Conservation (phyloP, 2,888 invertebrate species). For the Ichneumoninae sp. region DNA sequence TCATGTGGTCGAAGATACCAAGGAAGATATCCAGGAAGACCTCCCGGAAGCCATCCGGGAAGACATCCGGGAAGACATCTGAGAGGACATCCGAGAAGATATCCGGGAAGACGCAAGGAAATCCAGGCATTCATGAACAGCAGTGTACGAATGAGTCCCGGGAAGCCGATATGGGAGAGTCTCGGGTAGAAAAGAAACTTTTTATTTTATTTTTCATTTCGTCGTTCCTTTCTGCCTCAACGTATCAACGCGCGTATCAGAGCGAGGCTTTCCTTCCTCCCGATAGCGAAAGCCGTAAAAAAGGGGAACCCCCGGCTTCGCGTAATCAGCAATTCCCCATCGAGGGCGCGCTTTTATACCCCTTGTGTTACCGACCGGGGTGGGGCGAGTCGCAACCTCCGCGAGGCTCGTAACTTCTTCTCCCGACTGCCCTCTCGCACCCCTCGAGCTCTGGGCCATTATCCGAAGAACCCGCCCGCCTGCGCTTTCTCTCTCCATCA, state of each 20-base stretch:
- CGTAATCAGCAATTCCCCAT: slow-evolving; percentile 71
- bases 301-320: slow-evolving; percentile 52
- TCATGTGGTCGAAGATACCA: too few relatives aligned
- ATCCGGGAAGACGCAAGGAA: too few relatives aligned
- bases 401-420: slow-evolving; percentile 47
- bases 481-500: slow-evolving; percentile 29
- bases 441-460: slow-evolving; percentile 41
- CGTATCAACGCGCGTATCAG: slow-evolving; percentile 5
- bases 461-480: slow-evolving; percentile 48
- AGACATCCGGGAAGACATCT: too few relatives aligned
- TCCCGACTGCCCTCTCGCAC: slow-evolving; percentile 28
- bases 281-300: slow-evolving; percentile 65
- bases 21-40: too few relatives aligned
- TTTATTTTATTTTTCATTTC: slow-evolving; percentile 20
- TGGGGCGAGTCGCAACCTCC: slow-evolving; percentile 33
- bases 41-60: too few relatives aligned
- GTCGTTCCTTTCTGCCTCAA: slow-evolving; percentile 16
- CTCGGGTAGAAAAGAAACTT: neutral
- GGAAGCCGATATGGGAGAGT: slow-evolving; percentile 15
- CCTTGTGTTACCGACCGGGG: slow-evolving; percentile 45
- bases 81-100: too few relatives aligned
- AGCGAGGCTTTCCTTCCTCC: slow-evolving; percentile 34
- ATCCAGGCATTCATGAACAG: too few relatives aligned
- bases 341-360: slow-evolving; percentile 65
- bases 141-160: slow-evolving; percentile 26